Base-by-base conservation (phyloP, 2,113 vertebrate species). In the Lophius piscatorius region DNA sequence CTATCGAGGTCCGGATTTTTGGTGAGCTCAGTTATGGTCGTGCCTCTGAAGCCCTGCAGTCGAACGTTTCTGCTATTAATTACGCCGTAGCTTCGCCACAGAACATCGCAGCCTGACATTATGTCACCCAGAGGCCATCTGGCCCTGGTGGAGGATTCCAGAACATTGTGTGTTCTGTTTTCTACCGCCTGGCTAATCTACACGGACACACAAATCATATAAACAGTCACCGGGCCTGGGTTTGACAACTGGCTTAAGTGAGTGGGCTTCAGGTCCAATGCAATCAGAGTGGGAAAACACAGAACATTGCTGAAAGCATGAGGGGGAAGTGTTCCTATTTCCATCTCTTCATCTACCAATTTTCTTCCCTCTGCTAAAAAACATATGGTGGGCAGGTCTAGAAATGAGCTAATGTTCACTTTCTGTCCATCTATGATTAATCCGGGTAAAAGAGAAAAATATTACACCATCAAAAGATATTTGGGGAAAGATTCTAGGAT, bases 101-200 rank as follows among this genome's bases (percentile, higher is more conserved):
- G 41, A n/a, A 36, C 49, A 66, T 54, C 60, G 39, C 48, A 36
- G 45, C 33, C 28, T 48, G 36, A 42, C 42, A 59, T 28, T 9
- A n/a, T 54, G 47, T 50, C 24, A 56, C 24, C 34, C 52, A 63
- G 24, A 14, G 29, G 29, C 29, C 29, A 31, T 35, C 33, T 70
- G 71, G 70, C 59, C 17, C 21, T 33, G 52, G 17, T 36, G 51
- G 35, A 49, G 33, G 34, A 78, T 73, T 69, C 48, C 48, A 13
- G 38, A 22, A 68, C 51, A 36, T 24, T 38, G 20, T 61, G 61
- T 40, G 16, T 22, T 49, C 23, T 49, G 16, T 41, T 61, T 23
- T 38, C 21, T n/a, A 23, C 44, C 3, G 13, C n/a, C 49, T 44
- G 50, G 50, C 54, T 21, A 41, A 69, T 40, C 17, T 55, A 48